These are phyloP conservation scores for Drosophila colorata DNA, from an alignment of 2,888 invertebrate genomes.

Conservation along the genomic window DNA sequence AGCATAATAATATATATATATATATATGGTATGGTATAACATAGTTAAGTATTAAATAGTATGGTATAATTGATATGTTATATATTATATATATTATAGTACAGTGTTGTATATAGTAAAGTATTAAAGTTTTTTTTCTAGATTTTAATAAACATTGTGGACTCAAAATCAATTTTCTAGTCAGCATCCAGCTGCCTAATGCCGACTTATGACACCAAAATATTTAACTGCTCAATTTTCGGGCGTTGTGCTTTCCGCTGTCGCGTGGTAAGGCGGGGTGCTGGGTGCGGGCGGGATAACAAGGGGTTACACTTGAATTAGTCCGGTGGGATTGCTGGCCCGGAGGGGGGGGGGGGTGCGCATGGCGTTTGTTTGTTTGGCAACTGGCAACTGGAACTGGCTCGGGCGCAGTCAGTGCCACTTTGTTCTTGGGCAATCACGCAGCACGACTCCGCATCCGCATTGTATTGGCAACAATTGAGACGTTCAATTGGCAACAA, in stretches of 20 bases:
- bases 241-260: slow-evolving; percentile 59
- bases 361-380: slow-evolving; percentile 62
- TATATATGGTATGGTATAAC: no score
- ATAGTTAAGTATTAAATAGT: no score
- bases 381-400: slow-evolving; percentile 20
- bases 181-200: slow-evolving; percentile 55
- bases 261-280: neutral
- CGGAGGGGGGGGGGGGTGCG: slow-evolving; percentile 35
- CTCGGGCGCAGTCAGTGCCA: slow-evolving; percentile 16
- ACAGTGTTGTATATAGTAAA: no score
- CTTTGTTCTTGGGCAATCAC: slow-evolving; percentile 69
- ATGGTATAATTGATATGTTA: no score
- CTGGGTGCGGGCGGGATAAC: slow-evolving; percentile 54
- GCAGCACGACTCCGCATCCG: slow-evolving; percentile 66
- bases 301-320: slow-evolving; percentile 81
- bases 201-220: slow-evolving; percentile 85
- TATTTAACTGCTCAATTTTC: slow-evolving; percentile 84
- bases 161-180: slow-evolving; percentile 43
- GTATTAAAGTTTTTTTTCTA: no score
- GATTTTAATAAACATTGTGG: slow-evolving; percentile 27
- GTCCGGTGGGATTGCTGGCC: slow-evolving; percentile 83
- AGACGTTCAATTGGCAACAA: slow-evolving; percentile 79
- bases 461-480: slow-evolving; percentile 60
- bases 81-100: no score
- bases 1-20: neutral